These are phyloP conservation scores for Parauchenoglanis ngamensis DNA, from an alignment of 2,797 vertebrate species.

Conservation along the genomic window DNA sequence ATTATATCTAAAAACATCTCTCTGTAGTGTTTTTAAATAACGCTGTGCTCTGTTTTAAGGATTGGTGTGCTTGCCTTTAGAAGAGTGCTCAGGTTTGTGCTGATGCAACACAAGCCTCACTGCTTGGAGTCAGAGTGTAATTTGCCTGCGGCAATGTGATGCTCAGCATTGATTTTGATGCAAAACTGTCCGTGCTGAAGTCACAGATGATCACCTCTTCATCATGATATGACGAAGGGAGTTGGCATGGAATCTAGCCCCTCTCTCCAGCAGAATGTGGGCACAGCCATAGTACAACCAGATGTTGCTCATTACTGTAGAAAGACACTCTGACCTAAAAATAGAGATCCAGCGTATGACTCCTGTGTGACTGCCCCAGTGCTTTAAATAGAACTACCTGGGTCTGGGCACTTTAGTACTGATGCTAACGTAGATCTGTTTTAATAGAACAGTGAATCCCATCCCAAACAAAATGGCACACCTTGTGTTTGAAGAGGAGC, in stretches of 20 bases:
- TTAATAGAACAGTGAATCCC: constrained; percentile 33
- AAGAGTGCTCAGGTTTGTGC: constrained; percentile 47
- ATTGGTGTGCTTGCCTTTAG: constrained; percentile 41
- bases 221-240: constrained; percentile 18
- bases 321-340: constrained; percentile 27
- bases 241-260: constrained; percentile 18
- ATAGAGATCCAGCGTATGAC: constrained; percentile 1
- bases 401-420: constrained; percentile 9
- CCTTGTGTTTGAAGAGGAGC: constrained; percentile 17
- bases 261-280: background rate
- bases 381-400: constrained; percentile 43
- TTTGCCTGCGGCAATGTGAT: constrained; percentile 33
- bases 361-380: background rate
- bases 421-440: constrained; percentile 33
- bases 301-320: constrained; percentile 13
- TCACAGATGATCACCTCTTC: constrained; percentile 40
- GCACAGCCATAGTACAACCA: constrained; percentile 2
- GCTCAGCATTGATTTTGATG: constrained; percentile 52
- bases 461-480: constrained; percentile 9
- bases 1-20: constrained; percentile 65
- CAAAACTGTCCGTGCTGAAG: constrained; percentile 54
- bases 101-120: constrained; percentile 26
- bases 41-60: constrained; percentile 58
- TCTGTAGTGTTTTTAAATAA: constrained; percentile 68
- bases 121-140: constrained; percentile 20